Conservation (phyloP, 2,888 invertebrate genomes). For the Tenthredo amoena region DNA sequence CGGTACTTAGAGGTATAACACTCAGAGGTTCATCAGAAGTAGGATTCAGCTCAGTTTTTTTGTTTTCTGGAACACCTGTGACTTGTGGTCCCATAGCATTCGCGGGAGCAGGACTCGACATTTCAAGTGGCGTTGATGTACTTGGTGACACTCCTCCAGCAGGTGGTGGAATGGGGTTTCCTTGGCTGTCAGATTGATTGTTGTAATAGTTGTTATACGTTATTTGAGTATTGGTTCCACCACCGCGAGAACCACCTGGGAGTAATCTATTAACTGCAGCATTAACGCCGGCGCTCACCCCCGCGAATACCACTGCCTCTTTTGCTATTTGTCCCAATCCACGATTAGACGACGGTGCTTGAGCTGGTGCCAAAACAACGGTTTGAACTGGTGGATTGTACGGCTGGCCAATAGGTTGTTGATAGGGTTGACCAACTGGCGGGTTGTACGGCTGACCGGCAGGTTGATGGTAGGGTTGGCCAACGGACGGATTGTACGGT, state of each 20-base stretch:
- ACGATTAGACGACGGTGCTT: slow-evolving; percentile 62
- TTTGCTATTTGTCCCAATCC: slow-evolving; percentile 76
- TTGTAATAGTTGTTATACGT: slow-evolving; percentile 76
- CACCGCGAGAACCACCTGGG: slow-evolving; percentile 64
- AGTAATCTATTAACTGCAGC: slow-evolving; percentile 74
- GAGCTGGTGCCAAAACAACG: slow-evolving; percentile 63
- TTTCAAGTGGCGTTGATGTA: slow-evolving; percentile 49
- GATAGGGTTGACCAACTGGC: slow-evolving; percentile 56
- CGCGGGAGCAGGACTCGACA: slow-evolving; percentile 42
- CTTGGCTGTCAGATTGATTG: slow-evolving; percentile 66
- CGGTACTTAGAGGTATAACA: slow-evolving; percentile 6
- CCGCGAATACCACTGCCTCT: slow-evolving; percentile 75
- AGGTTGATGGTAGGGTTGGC: slow-evolving; percentile 55
- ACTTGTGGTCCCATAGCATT: slow-evolving; percentile 19
- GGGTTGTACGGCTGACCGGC: slow-evolving; percentile 62
- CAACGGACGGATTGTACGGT: slow-evolving; percentile 50
- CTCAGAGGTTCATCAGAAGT: background rate
- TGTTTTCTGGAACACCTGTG: slow-evolving; percentile 12
- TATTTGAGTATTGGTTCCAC: slow-evolving; percentile 70
- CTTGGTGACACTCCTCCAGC: slow-evolving; percentile 34
- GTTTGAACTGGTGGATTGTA: slow-evolving; percentile 67
- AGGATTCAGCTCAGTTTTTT: background rate
- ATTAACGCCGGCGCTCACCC: slow-evolving; percentile 75
- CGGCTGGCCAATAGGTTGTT: slow-evolving; percentile 55
- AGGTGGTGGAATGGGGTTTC: slow-evolving; percentile 52